phyloP scores from a whole-genome alignment of 2,113 vertebrate genomes.

The Melozone crissalis region DNA sequence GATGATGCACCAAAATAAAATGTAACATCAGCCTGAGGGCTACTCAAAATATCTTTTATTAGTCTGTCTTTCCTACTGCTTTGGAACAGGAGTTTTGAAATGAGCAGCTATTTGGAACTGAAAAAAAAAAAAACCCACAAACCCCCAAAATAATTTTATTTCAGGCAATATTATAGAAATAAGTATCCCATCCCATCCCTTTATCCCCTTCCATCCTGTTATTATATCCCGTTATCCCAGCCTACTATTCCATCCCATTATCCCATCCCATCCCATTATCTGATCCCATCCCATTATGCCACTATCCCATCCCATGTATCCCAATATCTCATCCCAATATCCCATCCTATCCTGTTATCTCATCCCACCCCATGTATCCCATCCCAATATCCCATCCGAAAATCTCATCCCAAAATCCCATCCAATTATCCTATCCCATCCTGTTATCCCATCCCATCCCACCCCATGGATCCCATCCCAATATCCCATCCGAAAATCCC shows the following conservation, averaged over 20 bases:
- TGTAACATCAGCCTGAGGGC: not conserved
- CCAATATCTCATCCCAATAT: not conserved
- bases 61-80: not conserved
- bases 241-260: not conserved
- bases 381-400: not conserved
- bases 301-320: not conserved
- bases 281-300: not conserved
- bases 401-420: too few relatives aligned
- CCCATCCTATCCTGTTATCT: too few relatives aligned
- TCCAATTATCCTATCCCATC: not conserved
- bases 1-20: not conserved
- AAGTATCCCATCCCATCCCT: not conserved
- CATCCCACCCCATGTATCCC: too few relatives aligned
- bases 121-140: fast-evolving
- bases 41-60: not conserved
- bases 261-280: not conserved
- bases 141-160: not conserved
- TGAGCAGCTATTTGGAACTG: not conserved
- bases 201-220: not conserved
- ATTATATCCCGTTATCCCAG: not conserved
- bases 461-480: not conserved
- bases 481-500: not conserved
- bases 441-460: too few relatives aligned
- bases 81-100: not conserved
- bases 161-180: not conserved